A percentile compares a stretch with the other conserved stretches of the same genome.
Conservation (phyloP, 2,797 vertebrate species). For the Botia almorhae region DNA sequence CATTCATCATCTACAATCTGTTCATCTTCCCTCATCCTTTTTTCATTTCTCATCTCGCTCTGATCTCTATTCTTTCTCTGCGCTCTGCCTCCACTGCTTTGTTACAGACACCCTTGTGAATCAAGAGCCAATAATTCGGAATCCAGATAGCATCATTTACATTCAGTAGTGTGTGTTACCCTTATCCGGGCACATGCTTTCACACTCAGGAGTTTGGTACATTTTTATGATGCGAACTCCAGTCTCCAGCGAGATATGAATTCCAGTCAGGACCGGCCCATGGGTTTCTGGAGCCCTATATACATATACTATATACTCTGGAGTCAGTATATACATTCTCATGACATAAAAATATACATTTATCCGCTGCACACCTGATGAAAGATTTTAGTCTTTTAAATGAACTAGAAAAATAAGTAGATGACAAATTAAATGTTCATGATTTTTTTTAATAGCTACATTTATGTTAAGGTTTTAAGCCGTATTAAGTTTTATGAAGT, state of each 20-base stretch:
- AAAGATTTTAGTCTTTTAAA: background rate
- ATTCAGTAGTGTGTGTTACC: conserved; percentile 18
- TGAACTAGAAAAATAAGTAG: background rate
- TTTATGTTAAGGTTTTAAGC: too few species aligned
- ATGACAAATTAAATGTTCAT: background rate
- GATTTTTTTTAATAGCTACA: too few species aligned
- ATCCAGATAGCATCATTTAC: conserved; percentile 32
- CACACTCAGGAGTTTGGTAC: background rate
- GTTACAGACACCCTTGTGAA: conserved; percentile 32
- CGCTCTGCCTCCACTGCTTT: conserved; percentile 21
- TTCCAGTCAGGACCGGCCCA: background rate
- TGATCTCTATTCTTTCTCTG: conserved; percentile 35
- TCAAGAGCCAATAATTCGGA: conserved; percentile 33
- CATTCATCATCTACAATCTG: conserved; percentile 27
- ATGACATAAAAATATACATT: background rate
- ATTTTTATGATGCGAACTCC: conserved; percentile 13
- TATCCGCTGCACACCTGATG: background rate
- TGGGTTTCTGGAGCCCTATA: background rate
- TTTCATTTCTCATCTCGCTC: conserved; percentile 20
- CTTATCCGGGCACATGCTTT: background rate
- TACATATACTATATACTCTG: too few species aligned
- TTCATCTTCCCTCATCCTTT: conserved; percentile 29
- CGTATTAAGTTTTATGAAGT: too few species aligned
- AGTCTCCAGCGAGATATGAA: background rate
- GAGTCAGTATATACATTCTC: background rate